Evolutionary conservation across 2,888 invertebrate genomes (phyloP), one percentile per base, ranked within the genome.

Genomic region (Oxycera nigricornis): DNA sequence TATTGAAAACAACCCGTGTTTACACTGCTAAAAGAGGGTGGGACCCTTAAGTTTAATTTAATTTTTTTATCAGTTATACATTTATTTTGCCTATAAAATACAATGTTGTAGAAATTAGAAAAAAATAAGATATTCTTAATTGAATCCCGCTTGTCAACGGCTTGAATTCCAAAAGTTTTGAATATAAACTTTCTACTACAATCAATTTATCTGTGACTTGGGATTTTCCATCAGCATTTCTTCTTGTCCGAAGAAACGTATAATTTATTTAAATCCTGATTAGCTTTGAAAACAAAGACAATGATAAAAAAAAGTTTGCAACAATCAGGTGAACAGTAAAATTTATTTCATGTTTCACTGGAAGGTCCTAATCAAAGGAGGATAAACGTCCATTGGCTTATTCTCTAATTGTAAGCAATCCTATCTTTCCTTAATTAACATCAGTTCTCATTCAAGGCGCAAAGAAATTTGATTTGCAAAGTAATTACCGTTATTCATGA

Each of bases 351-450:
- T 46, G 46, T 11, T 46, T 46, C 14, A 46, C 14, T 46, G 14
- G 17, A 46, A 46, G 17, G 4, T 3, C 46, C 46, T 46, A 46
- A 46, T 46, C 46, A 46, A 14, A 46, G 17, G n/a, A 46, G 17
- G 17, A 46, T 46, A 11, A 17, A 46, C 14, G 46, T 14, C 14
- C 14, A 17, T 46, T 46, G 46, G 11, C 46, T 46, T 17, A 46
- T 3, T 46, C 14, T 14, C 46, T 46, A 46, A 46, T 11, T 46
- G 14, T 14, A 3, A 7, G 46, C 46, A 46, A 14, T 46, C 46
- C 46, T 46, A n/a, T 46, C 46, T n/a, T 46, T n/a, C 46, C 46
- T 46, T 46, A 46, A 46, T 46, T 46, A 46, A 46, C 46, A 46
- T 46, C 6, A 46, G 17, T 17, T 14, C 46, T 46, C 46, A 14